Percentiles rank a stretch among this genome's conserved stretches.
phyloP scores from a whole-genome alignment of 2,797 vertebrate genomes.

The Megaceryle alcyon region DNA sequence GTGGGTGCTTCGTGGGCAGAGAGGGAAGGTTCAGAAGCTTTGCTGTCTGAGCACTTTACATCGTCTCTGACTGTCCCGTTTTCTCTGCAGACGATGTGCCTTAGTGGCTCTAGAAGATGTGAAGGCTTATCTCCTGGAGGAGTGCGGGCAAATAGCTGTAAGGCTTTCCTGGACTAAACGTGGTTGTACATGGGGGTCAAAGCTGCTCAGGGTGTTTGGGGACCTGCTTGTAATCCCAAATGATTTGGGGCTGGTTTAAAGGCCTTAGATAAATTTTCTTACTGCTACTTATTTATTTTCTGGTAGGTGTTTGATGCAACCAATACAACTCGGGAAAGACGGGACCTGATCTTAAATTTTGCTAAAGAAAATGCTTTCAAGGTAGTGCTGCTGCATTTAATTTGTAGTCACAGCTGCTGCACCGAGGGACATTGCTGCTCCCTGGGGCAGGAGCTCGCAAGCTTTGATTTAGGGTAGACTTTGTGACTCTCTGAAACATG shows the following conservation, averaged over 20 bases:
- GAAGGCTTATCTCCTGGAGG: conserved; percentile 88
- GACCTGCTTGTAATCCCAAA: neutral
- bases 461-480: neutral
- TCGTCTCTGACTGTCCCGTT: neutral
- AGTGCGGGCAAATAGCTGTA: conserved; percentile 95
- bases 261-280: neutral
- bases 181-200: neutral
- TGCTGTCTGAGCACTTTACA: accelerated
- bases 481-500: neutral
- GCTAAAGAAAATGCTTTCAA: conserved; percentile 92
- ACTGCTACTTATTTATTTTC: neutral
- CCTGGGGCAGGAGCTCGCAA: accelerated
- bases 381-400: conserved; percentile 68
- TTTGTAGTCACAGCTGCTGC: neutral
- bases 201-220: neutral
- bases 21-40: neutral
- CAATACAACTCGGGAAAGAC: conserved; percentile 94
- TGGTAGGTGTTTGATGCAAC: conserved; percentile 95
- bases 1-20: neutral
- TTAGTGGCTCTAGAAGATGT: conserved; percentile 92
- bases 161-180: conserved; percentile 45
- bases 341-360: conserved; percentile 92
- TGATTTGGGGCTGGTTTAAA: neutral
- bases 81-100: conserved; percentile 86
- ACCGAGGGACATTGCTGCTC: accelerated